Percentiles rank a stretch among this genome's conserved stretches.
These are phyloP conservation scores for Tetraodon nigroviridis DNA, from an alignment of 2,113 vertebrate genomes.

Conservation along the genomic window DNA sequence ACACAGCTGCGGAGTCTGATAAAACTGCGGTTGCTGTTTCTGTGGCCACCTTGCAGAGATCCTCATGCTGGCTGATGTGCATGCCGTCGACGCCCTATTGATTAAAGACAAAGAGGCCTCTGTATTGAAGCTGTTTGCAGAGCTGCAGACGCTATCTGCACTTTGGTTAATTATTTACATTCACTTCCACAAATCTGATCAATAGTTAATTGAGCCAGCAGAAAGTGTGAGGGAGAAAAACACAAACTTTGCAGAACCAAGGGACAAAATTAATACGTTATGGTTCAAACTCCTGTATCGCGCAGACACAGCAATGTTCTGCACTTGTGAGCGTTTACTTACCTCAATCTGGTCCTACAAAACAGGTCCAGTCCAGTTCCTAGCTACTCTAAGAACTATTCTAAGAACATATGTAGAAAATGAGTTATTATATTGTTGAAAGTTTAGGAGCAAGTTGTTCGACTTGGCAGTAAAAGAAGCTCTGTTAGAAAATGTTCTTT, in stretches of 20 bases:
- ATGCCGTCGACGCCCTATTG: conserved; percentile 50
- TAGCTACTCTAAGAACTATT: too few species aligned
- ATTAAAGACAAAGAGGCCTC: conserved; percentile 47
- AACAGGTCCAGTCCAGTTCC: too few species aligned
- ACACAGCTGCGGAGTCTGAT: conserved; percentile 54
- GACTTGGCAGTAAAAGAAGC: too few species aligned
- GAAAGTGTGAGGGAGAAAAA: conserved; percentile 46
- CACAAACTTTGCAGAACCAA: conserved; percentile 33
- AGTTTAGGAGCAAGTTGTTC: too few species aligned
- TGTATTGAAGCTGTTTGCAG: conserved; percentile 55
- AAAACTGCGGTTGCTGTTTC: conserved; percentile 50
- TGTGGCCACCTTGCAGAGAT: conserved; percentile 43
- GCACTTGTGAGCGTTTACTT: too few species aligned
- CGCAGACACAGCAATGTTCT: too few species aligned
- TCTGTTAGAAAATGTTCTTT: too few species aligned
- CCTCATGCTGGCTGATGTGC: conserved; percentile 33
- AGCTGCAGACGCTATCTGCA: conserved; percentile 65
- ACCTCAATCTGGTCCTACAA: too few species aligned
- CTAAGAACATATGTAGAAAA: too few species aligned
- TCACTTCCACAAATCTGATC: conserved; percentile 63
- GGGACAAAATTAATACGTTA: background rate
- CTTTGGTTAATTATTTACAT: conserved; percentile 70
- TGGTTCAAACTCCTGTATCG: too few species aligned
- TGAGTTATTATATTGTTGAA: too few species aligned
- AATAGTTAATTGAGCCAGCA: conserved; percentile 65